Evolutionary conservation across 2,888 invertebrate genomes (phyloP), one percentile per base, ranked within the genome.

Genomic region (Spisula solida): DNA sequence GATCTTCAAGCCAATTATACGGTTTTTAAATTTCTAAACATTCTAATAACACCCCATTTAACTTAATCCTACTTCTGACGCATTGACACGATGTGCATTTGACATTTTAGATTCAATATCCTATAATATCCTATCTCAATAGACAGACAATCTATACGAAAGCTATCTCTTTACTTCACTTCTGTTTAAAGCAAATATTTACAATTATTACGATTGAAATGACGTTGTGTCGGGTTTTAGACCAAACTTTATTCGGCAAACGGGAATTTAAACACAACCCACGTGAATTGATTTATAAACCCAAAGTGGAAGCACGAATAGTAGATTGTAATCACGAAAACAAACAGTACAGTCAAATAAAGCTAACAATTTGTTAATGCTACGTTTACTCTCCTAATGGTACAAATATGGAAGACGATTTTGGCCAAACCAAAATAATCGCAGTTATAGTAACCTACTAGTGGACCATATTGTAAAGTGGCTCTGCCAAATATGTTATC

Each of bases 101-200:
- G 16, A 29, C 75, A 75, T 75, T 75, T 34, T 14, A 75, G 34
- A 16, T 16, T 16, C 31, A 25, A 25, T 12, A 34, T 75, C 18
- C 18, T 2, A 75, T 34, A 25, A 25, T 12, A 34, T 75, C 34
- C 18, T 16, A 75, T 34, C 16, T 16, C 34, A 75, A 34, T 75
- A 34, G 34, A 31, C 75, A 75, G 14, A 70, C 18, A 75, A 31
- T 75, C 34, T 41, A 75, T 16, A 31, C 75, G 41, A 31, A 34
- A 12, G 14, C 14, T 12, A 31, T 75, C 14, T 34, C 75, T 75
- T 25, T 66, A 75, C 12, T n/a, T 29, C 10, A 29, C 14, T 75
- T 75, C 75, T 66, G 34, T 75, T 75, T 75, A 75, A 34, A 31
- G 5, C 25, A 12, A 34, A 34, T 75, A 34, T 75, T 75, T 75